Conservation (phyloP, 1,140 invertebrate species). For the Dryas iulia region DNA sequence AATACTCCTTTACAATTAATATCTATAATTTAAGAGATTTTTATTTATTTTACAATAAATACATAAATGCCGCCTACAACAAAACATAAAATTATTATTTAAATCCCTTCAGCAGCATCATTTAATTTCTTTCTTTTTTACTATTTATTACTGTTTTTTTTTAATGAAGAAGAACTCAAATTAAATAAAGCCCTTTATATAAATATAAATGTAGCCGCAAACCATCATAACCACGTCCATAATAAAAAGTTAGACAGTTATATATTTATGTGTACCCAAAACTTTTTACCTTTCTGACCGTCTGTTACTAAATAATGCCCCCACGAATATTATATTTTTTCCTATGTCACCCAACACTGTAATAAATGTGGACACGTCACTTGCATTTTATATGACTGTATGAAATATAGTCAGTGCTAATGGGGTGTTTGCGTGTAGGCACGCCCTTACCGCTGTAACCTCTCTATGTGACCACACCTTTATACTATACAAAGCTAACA, state of each 20-base stretch:
- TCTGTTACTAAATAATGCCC: slow-evolving; percentile 48
- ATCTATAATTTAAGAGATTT: no score
- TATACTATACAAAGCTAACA: slow-evolving; percentile 36
- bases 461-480: slow-evolving; percentile 52
- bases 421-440: slow-evolving; percentile 66
- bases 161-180: background rate
- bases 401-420: slow-evolving; percentile 67
- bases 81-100: no score
- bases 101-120: no score
- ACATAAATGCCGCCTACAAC: no score
- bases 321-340: slow-evolving; percentile 51
- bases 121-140: no score
- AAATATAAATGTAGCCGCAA: background rate
- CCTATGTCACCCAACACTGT: slow-evolving; percentile 55
- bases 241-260: slow-evolving; percentile 16
- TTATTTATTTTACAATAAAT: no score
- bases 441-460: slow-evolving; percentile 58
- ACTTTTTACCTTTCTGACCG: slow-evolving; percentile 39
- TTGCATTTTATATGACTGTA: slow-evolving; percentile 70
- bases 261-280: slow-evolving; percentile 23
- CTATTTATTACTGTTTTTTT: no score
- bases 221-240: background rate
- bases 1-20: no score
- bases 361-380: slow-evolving; percentile 64
- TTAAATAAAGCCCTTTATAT: background rate